Evolutionary conservation across 2,113 vertebrate species (phyloP), one percentile per base, ranked within the genome.

Genomic region (Nyctibius bracteatus): DNA sequence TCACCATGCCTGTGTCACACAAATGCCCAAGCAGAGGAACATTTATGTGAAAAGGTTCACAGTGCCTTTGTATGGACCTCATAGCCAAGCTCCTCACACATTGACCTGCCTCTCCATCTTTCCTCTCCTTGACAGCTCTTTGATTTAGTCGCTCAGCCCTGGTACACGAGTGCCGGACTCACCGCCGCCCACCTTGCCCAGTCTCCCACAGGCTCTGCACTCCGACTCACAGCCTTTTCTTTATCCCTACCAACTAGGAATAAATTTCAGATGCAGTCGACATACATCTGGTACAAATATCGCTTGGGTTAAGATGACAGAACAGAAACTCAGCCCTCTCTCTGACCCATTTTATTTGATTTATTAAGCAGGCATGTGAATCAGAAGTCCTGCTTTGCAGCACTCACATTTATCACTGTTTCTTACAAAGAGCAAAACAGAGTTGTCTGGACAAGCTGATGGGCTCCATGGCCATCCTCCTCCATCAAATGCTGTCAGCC

Each of bases 131-230:
- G 21, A 2, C 3, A 4, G 33, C 20, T 22, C 5, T n/a, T 46
- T 10, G 33, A 8, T 39, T 23, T 24, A 37, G 51, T 14, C 0
- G 1, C 59, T 33, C 43, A 54, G 25, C 25, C 51, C 30, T 9
- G 0, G 58, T 5, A 21, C 11, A 27, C 0, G 0, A 43, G 33
- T 12, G 30, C 57, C 57, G 6, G 2, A 72, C 67, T 46, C 66
- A 12, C 14, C 13, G 61, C 30, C 6, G 2, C 11, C 14, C 54
- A 31, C 41, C 44, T 37, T 41, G 46, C n/a, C 24, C 8, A 6
- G 31, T 46, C 31, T 66, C 51, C 85, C 78, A 43, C 28, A 7
- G 5, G 31, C 39, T 11, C 46, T 18, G 24, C 5, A 16, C 51
- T 70, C 83, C 18, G 37, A 43, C 59, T 54, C 1, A 2, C 6